phyloP scores from a whole-genome alignment of 2,888 invertebrate genomes.

The Tiphia femorata region DNA sequence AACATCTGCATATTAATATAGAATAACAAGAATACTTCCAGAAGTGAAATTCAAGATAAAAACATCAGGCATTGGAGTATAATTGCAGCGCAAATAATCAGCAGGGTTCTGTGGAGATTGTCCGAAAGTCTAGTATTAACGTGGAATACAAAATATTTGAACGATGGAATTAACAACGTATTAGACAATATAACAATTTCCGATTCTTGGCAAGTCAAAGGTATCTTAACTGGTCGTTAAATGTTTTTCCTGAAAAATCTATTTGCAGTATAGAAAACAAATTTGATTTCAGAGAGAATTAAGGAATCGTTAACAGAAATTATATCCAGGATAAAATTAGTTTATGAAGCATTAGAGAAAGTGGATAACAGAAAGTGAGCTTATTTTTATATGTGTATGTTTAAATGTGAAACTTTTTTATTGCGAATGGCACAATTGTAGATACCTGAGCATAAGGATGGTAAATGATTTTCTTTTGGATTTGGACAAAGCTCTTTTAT shows the following conservation, averaged over 20 bases:
- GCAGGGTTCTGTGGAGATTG: slow-evolving; percentile 57
- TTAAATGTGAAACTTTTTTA: neutral
- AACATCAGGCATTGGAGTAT: too few relatives aligned
- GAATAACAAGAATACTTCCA: slow-evolving; percentile 29
- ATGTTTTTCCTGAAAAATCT: neutral
- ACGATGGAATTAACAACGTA: slow-evolving; percentile 43
- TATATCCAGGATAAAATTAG: slow-evolving; percentile 33
- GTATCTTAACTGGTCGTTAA: slow-evolving; percentile 29
- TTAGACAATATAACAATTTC: slow-evolving; percentile 42
- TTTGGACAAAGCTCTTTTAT: slow-evolving; percentile 56
- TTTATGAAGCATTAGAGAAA: slow-evolving; percentile 47
- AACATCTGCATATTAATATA: slow-evolving; percentile 20
- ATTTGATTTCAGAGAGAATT: slow-evolving; percentile 32
- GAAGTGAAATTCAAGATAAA: slow-evolving; percentile 11
- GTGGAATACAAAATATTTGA: slow-evolving; percentile 60
- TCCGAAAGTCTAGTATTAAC: slow-evolving; percentile 58
- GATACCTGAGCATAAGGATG: slow-evolving; percentile 54
- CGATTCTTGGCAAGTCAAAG: slow-evolving; percentile 35
- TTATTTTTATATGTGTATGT: neutral
- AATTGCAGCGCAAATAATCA: slow-evolving; percentile 54
- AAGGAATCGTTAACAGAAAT: slow-evolving; percentile 25
- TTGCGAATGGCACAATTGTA: slow-evolving; percentile 21
- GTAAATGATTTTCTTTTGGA: slow-evolving; percentile 58
- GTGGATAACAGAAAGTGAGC: slow-evolving; percentile 41
- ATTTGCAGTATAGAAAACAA: slow-evolving; percentile 1